Percentiles rank a stretch among this genome's conserved stretches.
phyloP scores from a whole-genome alignment of 1,140 invertebrate genomes.

The Drosophila paulistorum region DNA sequence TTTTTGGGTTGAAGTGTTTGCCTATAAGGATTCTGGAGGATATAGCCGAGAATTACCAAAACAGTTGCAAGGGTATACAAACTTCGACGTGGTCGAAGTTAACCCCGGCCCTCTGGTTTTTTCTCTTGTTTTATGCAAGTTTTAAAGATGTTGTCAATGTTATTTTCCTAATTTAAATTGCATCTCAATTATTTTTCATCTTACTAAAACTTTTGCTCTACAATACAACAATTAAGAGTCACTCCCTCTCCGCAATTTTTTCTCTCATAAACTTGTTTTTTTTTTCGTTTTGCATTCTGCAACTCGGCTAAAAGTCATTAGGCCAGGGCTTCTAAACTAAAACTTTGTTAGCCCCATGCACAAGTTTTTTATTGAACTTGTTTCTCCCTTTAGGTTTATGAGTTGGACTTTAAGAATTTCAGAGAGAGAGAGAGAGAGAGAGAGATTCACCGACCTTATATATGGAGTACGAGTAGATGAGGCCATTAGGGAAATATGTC shows the following conservation, averaged over 20 bases:
- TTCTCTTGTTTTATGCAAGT: no score
- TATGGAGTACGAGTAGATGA: conserved; percentile 61
- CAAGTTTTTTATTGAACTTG: conserved; percentile 72
- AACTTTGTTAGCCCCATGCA: conserved; percentile 55
- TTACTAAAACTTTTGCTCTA: conserved; percentile 62
- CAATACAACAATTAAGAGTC: conserved; percentile 68
- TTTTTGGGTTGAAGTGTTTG: no score
- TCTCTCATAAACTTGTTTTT: conserved; percentile 8
- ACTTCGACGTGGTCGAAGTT: no score
- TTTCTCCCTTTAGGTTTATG: conserved; percentile 58
- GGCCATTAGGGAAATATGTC: conserved; percentile 79
- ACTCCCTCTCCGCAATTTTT: background rate
- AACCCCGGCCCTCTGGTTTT: no score
- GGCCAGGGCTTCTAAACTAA: conserved; percentile 53
- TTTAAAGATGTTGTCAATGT: background rate
- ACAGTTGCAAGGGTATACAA: no score
- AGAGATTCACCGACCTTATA: conserved; percentile 38
- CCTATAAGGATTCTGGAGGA: no score
- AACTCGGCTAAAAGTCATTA: conserved; percentile 78
- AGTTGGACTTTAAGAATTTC: conserved; percentile 58
- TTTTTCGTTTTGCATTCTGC: conserved; percentile 50
- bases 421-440: background rate
- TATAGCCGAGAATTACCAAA: no score
- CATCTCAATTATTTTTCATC: conserved; percentile 56
- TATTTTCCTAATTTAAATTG: conserved; percentile 25